Percentiles rank a stretch among this genome's conserved stretches.
phyloP scores from a whole-genome alignment of 2,113 vertebrate genomes.

The Heliornis fulica region DNA sequence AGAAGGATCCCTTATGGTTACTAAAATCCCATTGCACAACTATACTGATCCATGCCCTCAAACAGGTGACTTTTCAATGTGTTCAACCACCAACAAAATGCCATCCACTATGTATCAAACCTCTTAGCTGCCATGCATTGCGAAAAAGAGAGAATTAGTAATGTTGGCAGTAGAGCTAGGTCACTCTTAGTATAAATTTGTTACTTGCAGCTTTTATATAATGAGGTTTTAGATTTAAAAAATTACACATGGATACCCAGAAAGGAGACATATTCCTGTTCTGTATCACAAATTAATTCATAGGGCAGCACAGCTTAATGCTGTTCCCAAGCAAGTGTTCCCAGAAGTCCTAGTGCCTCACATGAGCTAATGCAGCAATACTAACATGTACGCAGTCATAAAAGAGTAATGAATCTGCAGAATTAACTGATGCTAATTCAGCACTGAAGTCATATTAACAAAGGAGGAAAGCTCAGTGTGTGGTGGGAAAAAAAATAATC shows the following conservation, averaged over 20 bases:
- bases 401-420: conserved; percentile 44
- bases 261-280: not conserved
- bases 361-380: conserved; percentile 19
- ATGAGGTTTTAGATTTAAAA: conserved; percentile 36
- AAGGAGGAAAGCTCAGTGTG: not conserved
- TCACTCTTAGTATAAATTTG: not conserved
- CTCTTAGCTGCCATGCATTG: not conserved
- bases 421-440: conserved; percentile 40
- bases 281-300: conserved; percentile 38
- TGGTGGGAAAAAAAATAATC: not conserved
- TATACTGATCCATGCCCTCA: not conserved
- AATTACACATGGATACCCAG: conserved; percentile 3
- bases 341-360: conserved; percentile 10
- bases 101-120: not conserved
- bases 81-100: not conserved
- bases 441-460: not conserved
- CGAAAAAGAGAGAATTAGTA: not conserved
- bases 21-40: not conserved
- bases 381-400: conserved; percentile 15
- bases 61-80: not conserved
- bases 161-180: not conserved
- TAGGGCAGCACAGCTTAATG: not conserved
- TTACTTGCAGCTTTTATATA: conserved; percentile 17
- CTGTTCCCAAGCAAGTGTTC: conserved; percentile 15
- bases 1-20: not conserved